Evolutionary conservation across 2,113 vertebrate genomes (phyloP).

Genomic region (Mystacornis crossleyi): DNA sequence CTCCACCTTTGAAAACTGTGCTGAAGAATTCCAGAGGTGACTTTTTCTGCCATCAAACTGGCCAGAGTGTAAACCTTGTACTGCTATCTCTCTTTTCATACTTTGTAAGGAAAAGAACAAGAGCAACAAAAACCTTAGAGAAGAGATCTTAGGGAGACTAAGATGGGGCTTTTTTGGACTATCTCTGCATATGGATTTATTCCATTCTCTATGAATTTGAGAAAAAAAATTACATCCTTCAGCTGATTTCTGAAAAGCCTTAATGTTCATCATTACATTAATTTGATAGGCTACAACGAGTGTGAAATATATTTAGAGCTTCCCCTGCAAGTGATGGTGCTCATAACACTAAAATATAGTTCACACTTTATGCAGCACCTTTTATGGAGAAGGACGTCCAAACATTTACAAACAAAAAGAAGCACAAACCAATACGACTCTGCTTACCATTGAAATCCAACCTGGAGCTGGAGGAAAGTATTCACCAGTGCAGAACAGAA

Average conservation of each 20-base stretch:
- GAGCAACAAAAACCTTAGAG: not conserved
- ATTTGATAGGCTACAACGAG: not conserved
- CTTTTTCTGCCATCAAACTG: not conserved
- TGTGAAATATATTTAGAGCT: slow-evolving; percentile 7
- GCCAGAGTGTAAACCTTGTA: not conserved
- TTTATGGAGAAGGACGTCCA: not conserved
- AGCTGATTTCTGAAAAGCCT: not conserved
- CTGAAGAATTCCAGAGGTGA: not conserved
- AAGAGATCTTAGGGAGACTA: not conserved
- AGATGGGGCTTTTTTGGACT: not conserved
- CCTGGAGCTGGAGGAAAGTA: not conserved
- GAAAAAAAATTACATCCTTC: not conserved
- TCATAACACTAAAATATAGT: not conserved
- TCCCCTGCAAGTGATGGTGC: not conserved
- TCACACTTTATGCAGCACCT: not conserved
- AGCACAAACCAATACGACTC: not conserved
- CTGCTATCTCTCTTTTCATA: not conserved
- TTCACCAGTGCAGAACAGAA: not conserved
- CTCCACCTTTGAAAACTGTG: not conserved
- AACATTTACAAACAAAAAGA: not conserved
- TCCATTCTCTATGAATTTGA: not conserved
- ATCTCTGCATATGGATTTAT: not conserved
- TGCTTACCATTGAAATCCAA: not conserved
- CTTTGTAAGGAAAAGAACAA: not conserved
- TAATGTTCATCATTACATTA: slow-evolving; percentile 23